Percentiles rank a stretch among this genome's conserved stretches.
Conservation (phyloP, 2,888 invertebrate species). For the Pandemis cinnamomeana region DNA sequence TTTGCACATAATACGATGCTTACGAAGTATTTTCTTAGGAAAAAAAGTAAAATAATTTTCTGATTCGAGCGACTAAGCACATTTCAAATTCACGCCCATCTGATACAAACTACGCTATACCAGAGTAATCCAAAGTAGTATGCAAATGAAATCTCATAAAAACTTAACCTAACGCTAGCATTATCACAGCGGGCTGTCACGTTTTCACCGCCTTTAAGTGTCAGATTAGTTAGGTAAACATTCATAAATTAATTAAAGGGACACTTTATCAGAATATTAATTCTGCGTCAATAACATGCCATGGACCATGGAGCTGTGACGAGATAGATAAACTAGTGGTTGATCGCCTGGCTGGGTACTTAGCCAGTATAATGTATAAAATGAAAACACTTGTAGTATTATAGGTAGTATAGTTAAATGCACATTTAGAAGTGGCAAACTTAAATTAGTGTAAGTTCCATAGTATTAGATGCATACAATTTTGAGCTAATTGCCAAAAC, state of each 20-base stretch:
- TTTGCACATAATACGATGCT: no score
- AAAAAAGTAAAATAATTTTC: neutral
- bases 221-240: slow-evolving; percentile 59
- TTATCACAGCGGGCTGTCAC: slow-evolving; percentile 24
- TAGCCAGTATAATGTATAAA: no score
- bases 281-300: slow-evolving; percentile 45
- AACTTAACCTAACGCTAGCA: neutral
- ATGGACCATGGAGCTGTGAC: slow-evolving; percentile 33
- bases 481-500: no score
- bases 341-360: neutral
- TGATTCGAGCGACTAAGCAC: neutral
- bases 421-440: no score
- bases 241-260: slow-evolving; percentile 57
- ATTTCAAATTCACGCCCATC: neutral
- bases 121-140: neutral
- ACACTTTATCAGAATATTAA: slow-evolving; percentile 57
- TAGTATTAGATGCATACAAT: no score
- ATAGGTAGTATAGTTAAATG: no score
- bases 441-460: no score
- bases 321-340: slow-evolving; percentile 40
- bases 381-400: no score
- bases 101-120: neutral
- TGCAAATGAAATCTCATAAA: neutral
- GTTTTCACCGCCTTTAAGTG: slow-evolving; percentile 52
- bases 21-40: no score